A percentile compares a stretch with the other conserved stretches of the same genome.
Evolutionary conservation across 2,888 invertebrate genomes (phyloP).

Genomic region (Drosophila pseudotakahashii): DNA sequence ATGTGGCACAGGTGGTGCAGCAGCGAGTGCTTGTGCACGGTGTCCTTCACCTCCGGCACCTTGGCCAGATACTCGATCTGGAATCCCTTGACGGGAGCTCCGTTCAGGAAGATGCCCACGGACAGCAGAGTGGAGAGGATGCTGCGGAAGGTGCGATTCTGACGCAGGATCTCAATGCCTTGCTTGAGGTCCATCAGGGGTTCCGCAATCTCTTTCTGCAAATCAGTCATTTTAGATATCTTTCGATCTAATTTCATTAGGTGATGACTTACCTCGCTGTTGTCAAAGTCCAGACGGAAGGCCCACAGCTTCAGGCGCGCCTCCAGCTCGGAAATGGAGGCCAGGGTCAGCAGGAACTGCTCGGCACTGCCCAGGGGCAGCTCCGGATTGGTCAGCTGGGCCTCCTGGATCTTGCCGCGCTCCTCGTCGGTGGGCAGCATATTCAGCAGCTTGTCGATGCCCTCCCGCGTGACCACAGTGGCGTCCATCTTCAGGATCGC

Average conservation of each 20-base stretch:
- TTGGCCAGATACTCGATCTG: conserved; percentile 98
- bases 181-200: conserved; percentile 99
- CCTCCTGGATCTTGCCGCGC: conserved; percentile 97
- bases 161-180: conserved; percentile 95
- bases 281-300: conserved; percentile 99
- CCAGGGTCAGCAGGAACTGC: conserved; percentile 98
- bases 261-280: conserved; percentile 90
- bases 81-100: conserved; percentile 96
- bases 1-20: conserved; percentile 98
- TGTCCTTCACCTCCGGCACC: conserved; percentile 99
- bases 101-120: conserved; percentile 98
- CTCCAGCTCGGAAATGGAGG: conserved; percentile 97
- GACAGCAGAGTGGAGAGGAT: conserved; percentile 97
- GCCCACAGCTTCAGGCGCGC: conserved; percentile 98
- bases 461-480: conserved; percentile 98
- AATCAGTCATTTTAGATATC: too few relatives aligned
- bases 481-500: conserved; percentile 99
- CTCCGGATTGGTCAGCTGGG: conserved; percentile 86
- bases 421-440: conserved; percentile 99
- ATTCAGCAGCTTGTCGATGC: conserved; percentile 97
- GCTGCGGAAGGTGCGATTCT: conserved; percentile 96
- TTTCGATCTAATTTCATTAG: too few relatives aligned
- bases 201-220: conserved; percentile 97
- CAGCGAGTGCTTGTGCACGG: conserved; percentile 99
- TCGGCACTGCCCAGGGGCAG: conserved; percentile 93